A percentile compares a stretch with the other conserved stretches of the same genome.
Conservation (phyloP, 2,888 invertebrate species). For the Theodoxus fluviatilis region DNA sequence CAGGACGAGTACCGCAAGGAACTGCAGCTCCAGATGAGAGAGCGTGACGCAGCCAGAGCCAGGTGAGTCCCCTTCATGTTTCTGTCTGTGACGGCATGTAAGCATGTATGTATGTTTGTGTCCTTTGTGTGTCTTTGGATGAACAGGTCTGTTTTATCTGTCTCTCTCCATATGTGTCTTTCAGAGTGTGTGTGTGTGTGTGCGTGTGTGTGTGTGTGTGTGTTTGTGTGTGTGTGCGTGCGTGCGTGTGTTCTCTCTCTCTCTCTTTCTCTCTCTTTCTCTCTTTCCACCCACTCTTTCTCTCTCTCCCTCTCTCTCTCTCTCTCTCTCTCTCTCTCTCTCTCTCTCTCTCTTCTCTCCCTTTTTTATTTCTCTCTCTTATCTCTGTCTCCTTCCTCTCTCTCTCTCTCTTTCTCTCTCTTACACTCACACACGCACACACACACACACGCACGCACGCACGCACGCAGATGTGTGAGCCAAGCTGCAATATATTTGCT, state of each 20-base stretch:
- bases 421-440: not conserved
- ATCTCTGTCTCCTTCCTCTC: too few species aligned
- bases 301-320: not conserved
- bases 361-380: too few species aligned
- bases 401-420: too few species aligned
- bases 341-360: too few species aligned
- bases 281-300: not conserved
- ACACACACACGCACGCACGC: not conserved
- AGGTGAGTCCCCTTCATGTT: slow-evolving; percentile 35
- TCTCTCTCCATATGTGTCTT: not conserved
- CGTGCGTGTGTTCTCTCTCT: not conserved
- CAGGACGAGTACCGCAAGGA: slow-evolving; percentile 44
- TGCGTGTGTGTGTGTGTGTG: not conserved
- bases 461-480: not conserved
- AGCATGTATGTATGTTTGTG: not conserved
- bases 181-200: slow-evolving; percentile 7
- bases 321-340: not conserved
- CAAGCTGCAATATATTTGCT: not conserved
- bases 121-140: not conserved
- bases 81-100: not conserved
- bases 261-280: not conserved
- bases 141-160: not conserved
- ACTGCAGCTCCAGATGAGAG: slow-evolving; percentile 51
- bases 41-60: slow-evolving; percentile 43
- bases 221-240: not conserved